Evolutionary conservation across 2,888 invertebrate species (phyloP).

Genomic region (Platerodrilus igneus): DNA sequence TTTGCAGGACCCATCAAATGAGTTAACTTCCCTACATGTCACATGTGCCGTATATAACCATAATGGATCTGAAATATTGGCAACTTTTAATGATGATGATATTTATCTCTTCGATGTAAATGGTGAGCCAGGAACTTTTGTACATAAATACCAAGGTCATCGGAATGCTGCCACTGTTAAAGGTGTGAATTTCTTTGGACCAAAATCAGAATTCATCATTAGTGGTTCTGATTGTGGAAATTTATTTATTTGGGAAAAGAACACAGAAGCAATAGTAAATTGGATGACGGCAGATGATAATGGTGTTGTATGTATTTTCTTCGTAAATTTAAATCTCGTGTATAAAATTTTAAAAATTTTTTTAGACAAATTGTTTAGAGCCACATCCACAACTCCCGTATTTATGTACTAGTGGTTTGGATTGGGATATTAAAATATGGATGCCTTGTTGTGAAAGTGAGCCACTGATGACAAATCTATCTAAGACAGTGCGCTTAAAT

Average conservation of each 20-base stretch:
- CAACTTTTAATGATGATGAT: constrained; percentile 91
- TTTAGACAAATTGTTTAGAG: constrained; percentile 85
- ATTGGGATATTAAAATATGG: constrained; percentile 92
- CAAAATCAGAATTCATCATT: constrained; percentile 82
- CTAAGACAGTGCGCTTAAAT: constrained; percentile 41
- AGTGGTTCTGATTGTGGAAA: constrained; percentile 94
- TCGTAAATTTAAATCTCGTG: not conserved
- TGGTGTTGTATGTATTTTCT: constrained; percentile 67
- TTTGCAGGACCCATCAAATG: too few relatives aligned
- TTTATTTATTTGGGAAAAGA: constrained; percentile 85
- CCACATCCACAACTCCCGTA: constrained; percentile 84
- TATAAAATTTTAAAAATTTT: constrained; percentile 16
- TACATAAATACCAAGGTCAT: constrained; percentile 56
- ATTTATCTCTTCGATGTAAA: constrained; percentile 80
- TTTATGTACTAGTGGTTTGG: constrained; percentile 87
- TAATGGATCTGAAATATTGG: constrained; percentile 85
- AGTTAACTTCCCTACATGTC: constrained; percentile 66
- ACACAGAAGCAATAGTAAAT: constrained; percentile 83
- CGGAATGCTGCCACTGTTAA: constrained; percentile 75
- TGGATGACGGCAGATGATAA: constrained; percentile 76
- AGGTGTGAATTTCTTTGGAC: constrained; percentile 91
- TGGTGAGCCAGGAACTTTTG: constrained; percentile 50
- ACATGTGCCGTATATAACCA: constrained; percentile 90
- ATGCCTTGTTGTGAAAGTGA: constrained; percentile 63
- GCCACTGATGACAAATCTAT: constrained; percentile 55